Conservation (phyloP, 2,113 vertebrate species). For the Piliocolobus tephrosceles region DNA sequence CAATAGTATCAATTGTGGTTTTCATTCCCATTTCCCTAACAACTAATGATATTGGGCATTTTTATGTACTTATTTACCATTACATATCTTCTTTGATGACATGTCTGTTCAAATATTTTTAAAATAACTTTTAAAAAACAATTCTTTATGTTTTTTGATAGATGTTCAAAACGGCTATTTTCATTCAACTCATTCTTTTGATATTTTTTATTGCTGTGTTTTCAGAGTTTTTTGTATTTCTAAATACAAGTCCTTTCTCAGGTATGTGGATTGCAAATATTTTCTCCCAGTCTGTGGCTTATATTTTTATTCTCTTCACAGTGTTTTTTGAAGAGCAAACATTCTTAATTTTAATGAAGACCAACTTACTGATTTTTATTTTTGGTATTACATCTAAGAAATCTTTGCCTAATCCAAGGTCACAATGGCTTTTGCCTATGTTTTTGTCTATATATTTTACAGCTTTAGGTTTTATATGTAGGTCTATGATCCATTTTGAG, state of each 20-base stretch:
- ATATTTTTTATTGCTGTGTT: neutral
- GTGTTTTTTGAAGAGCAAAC: neutral
- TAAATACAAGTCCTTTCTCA: neutral
- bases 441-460: neutral
- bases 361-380: neutral
- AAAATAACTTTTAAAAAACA: slow-evolving; percentile 4
- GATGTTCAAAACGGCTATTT: neutral
- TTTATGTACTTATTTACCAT: neutral
- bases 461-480: neutral
- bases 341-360: slow-evolving; percentile 5
- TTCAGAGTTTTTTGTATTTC: neutral
- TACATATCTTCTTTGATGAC: neutral
- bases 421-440: neutral
- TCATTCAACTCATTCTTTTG: neutral
- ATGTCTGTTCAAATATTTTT: neutral
- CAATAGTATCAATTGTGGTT: neutral
- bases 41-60: neutral
- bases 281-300: neutral
- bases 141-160: neutral
- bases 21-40: neutral
- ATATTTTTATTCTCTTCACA: neutral
- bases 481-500: neutral
- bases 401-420: neutral
- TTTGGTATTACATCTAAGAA: neutral
- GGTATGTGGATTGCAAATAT: neutral